Evolutionary conservation across 2,888 invertebrate species (phyloP).

Genomic region (Cheilosia vernalis): DNA sequence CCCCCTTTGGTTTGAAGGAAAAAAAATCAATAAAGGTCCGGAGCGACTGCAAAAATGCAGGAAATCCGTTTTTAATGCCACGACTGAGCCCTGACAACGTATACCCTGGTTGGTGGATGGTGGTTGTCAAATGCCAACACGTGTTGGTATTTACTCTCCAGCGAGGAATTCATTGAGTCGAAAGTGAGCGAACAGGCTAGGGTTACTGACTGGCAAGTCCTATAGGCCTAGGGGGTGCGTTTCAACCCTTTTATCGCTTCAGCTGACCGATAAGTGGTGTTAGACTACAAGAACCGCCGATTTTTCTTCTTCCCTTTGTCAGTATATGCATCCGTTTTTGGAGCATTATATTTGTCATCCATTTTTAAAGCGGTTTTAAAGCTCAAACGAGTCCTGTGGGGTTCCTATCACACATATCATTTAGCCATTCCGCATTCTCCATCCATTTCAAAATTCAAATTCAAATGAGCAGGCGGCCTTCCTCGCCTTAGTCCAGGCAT

Average conservation of each 20-base stretch:
- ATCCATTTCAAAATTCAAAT: constrained; percentile 52
- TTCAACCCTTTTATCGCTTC: constrained; percentile 72
- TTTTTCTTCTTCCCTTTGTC: not conserved
- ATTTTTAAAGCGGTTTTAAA: not conserved
- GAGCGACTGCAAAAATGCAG: constrained; percentile 24
- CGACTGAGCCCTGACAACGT: constrained; percentile 27
- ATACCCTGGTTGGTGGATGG: constrained; percentile 1
- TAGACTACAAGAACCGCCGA: not conserved
- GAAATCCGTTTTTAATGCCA: constrained; percentile 52
- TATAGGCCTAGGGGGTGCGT: constrained; percentile 35
- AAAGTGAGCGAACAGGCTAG: constrained; percentile 35
- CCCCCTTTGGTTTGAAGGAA: not conserved
- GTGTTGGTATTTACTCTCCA: constrained; percentile 64
- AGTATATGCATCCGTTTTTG: constrained; percentile 11
- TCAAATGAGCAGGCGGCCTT: constrained; percentile 63
- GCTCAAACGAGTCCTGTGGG: constrained; percentile 57
- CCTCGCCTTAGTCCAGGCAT: constrained; percentile 39
- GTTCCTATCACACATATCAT: constrained; percentile 28
- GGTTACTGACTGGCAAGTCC: constrained; percentile 24
- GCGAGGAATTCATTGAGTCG: constrained; percentile 52
- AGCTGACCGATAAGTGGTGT: constrained; percentile 68
- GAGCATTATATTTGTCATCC: constrained; percentile 15
- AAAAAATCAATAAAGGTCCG: constrained; percentile 34
- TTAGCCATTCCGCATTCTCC: constrained; percentile 30
- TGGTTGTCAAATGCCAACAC: constrained; percentile 63